Evolutionary conservation across 2,888 invertebrate species (phyloP).

Genomic region (Microplitis deprimator): DNA sequence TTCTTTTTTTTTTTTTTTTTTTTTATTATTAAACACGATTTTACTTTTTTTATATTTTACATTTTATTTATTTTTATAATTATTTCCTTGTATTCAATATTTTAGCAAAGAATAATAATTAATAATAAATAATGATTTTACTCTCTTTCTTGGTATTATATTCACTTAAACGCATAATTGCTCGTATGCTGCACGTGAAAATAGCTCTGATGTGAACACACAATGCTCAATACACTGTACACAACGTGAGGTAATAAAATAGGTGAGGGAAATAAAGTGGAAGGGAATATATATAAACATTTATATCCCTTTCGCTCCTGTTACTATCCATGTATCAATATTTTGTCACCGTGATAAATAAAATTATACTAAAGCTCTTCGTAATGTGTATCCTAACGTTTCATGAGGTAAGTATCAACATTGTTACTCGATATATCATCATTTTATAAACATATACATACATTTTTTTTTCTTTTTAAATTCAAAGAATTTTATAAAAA

Average conservation of each 20-base stretch:
- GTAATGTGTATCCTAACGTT: background rate
- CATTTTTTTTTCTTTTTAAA: background rate
- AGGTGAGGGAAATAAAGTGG: slow-evolving; percentile 18
- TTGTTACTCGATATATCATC: background rate
- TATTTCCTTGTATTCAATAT: too few relatives aligned
- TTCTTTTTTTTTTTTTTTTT: slow-evolving; percentile 17
- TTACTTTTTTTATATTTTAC: background rate
- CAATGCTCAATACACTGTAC: slow-evolving; percentile 14
- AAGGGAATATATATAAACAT: background rate
- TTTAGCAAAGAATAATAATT: too few relatives aligned
- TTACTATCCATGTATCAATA: slow-evolving; percentile 5
- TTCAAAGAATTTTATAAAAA: too few relatives aligned
- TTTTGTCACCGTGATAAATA: slow-evolving; percentile 25
- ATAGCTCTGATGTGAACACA: slow-evolving; percentile 8
- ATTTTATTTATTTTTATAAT: too few relatives aligned
- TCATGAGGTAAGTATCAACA: background rate
- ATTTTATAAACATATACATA: background rate
- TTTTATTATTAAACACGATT: background rate
- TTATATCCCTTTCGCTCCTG: slow-evolving; percentile 18
- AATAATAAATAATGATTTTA: background rate
- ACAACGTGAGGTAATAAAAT: background rate
- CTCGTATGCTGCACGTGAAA: slow-evolving; percentile 24
- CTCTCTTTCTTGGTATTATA: slow-evolving; percentile 5
- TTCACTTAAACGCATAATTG: slow-evolving; percentile 32
- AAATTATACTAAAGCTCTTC: slow-evolving; percentile 24